Evolutionary conservation across 30 jellyfish, hydroid and myxozoan genomes (phyloP).

Genomic region (Pseudorhiza aurosa): DNA sequence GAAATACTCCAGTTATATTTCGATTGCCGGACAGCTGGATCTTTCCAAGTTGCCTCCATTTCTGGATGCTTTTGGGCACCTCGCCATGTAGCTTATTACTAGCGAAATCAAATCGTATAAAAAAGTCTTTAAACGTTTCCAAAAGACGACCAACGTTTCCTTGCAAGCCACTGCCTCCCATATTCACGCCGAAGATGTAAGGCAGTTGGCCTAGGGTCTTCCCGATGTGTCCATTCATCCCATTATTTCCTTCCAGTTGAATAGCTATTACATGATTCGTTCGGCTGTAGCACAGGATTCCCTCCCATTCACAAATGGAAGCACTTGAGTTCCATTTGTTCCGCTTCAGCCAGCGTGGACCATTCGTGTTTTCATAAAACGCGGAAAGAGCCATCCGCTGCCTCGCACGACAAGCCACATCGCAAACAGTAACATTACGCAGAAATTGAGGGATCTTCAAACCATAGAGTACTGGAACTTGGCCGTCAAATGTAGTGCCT

Average conservation of each 20-base stretch:
- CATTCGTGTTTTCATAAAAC: constrained; percentile 33
- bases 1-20: constrained; percentile 19
- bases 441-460: constrained; percentile 46
- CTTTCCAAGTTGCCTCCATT: constrained; percentile 39
- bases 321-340: constrained; percentile 21
- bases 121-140: constrained; percentile 7
- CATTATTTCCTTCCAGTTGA: constrained; percentile 38
- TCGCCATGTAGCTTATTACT: constrained; percentile 26
- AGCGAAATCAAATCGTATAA: constrained; percentile 58
- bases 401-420: constrained; percentile 3
- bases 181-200: constrained; percentile 35
- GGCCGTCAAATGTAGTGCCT: constrained; percentile 59
- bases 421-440: constrained; percentile 23
- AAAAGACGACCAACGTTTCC: constrained; percentile 26
- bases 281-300: constrained; percentile 46
- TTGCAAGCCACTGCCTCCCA: constrained; percentile 45
- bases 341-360: constrained; percentile 40
- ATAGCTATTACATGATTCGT: constrained; percentile 57
- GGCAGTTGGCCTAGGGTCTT: constrained; percentile 33
- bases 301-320: constrained; percentile 75
- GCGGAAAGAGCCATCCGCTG: constrained; percentile 10
- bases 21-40: constrained; percentile 52
- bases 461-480: constrained; percentile 72
- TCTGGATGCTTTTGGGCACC: constrained; percentile 33
- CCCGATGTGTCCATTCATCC: constrained; percentile 56